Percentiles rank a stretch among this genome's conserved stretches.
These are phyloP conservation scores for Seriola quinqueradiata DNA, from an alignment of 2,113 vertebrate genomes.

Conservation along the genomic window DNA sequence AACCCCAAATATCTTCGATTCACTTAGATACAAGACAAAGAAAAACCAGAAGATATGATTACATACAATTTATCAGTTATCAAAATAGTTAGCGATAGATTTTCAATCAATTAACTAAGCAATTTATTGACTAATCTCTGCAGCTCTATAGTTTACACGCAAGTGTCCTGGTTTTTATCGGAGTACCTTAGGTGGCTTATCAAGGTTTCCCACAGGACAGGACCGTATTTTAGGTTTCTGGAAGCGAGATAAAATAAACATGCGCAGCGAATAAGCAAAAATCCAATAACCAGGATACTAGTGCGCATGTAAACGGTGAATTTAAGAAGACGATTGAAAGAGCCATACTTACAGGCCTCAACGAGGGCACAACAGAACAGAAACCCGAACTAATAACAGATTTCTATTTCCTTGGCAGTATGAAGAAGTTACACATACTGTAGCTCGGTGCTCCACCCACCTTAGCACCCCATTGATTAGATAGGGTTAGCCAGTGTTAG, in stretches of 20 bases:
- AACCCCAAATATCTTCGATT: background rate
- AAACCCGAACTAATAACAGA: background rate
- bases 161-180: background rate
- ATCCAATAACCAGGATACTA: background rate
- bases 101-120: background rate
- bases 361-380: background rate
- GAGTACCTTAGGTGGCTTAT: background rate
- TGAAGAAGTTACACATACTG: background rate
- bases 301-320: background rate
- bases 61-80: too few species aligned
- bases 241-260: background rate
- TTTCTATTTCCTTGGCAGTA: background rate
- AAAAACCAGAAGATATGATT: background rate
- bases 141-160: background rate
- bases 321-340: background rate
- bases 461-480: background rate
- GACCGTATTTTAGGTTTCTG: background rate
- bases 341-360: background rate
- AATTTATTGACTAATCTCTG: background rate
- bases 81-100: background rate
- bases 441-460: constrained; percentile 24
- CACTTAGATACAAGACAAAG: background rate
- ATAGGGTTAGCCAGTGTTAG: background rate
- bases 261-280: background rate
- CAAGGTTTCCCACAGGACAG: background rate